Evolutionary conservation across 1,140 invertebrate genomes (phyloP), one percentile per base, ranked within the genome.

Genomic region (Mizuhopecten yessoensis): DNA sequence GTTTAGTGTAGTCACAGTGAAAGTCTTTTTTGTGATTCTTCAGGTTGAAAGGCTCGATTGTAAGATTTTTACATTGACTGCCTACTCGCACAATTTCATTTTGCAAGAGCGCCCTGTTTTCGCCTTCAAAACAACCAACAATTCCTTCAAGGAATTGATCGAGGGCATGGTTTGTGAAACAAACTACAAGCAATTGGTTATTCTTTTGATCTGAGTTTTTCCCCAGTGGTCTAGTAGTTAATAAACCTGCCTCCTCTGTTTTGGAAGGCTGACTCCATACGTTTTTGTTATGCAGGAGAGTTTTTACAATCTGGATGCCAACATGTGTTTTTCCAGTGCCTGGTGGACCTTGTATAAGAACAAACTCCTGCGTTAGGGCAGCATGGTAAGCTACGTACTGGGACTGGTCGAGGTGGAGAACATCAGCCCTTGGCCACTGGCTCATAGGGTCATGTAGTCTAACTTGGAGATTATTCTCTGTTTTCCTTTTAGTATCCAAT

Each of bases 41-140:
- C 10, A 95, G 89, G 29, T 75, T 88, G 39, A 45, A 93, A 33
- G 93, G 89, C 88, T 93, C 75, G 13, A 95, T 88, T 23, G 29
- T 86, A 33, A 94, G 93, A 89, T 92, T 97, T 94, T 97, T 97
- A 0, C 97, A 97, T 96, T 98, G 97, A 17, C 97, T 97, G 0
- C 98, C 98, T 91, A 98, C 97, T 36, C 98, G 97, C 7, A 98
- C 97, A 86, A 98, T 96, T 20, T 42, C n/a, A n/a, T n/a, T 10
- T 33, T 89, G 29, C 23, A 23, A 34, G 34, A 33, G 34, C 23
- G 49, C 88, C 23, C 33, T 20, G 75, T 89, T 89, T 15, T 20
- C 13, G 33, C 92, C 92, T 34, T 93, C 45, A 86, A 92, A 92
- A 90, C 94, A 94, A 11, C 92, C 88, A 34, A 94, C 39, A 33